phyloP scores from a whole-genome alignment of 2,113 vertebrate genomes.

The Myxocyprinus asiaticus region DNA sequence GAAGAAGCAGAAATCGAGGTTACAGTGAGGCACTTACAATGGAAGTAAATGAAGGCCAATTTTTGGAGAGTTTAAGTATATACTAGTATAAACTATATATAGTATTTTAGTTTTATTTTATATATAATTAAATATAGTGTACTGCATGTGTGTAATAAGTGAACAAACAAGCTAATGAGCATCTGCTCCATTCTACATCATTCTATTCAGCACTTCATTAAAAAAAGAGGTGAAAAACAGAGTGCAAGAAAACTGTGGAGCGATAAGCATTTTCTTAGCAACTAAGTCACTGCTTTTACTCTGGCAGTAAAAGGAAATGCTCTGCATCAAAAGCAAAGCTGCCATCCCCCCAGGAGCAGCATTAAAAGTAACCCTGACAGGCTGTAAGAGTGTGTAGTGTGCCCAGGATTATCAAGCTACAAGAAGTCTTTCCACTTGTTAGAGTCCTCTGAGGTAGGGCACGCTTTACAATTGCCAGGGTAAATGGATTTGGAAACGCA shows the following conservation, averaged over 20 bases:
- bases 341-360: slow-evolving; percentile 21
- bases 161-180: too few relatives aligned
- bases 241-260: neutral
- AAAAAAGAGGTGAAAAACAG: neutral
- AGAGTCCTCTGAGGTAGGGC: slow-evolving; percentile 28
- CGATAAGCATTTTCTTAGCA: slow-evolving; percentile 3
- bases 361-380: slow-evolving; percentile 32
- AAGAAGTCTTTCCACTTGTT: slow-evolving; percentile 11
- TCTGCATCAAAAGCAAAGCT: slow-evolving; percentile 7
- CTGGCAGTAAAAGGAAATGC: slow-evolving; percentile 15
- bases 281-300: neutral
- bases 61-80: too few relatives aligned
- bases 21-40: too few relatives aligned
- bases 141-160: too few relatives aligned
- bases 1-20: too few relatives aligned
- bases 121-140: too few relatives aligned
- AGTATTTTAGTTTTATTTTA: too few relatives aligned
- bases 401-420: slow-evolving; percentile 29
- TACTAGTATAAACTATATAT: too few relatives aligned
- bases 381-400: slow-evolving; percentile 18
- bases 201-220: neutral
- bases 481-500: slow-evolving; percentile 41
- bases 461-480: slow-evolving; percentile 5
- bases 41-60: too few relatives aligned
- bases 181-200: too few relatives aligned